These are phyloP conservation scores for Orycteropus afer DNA, from an alignment of 2,113 vertebrate genomes.

Conservation along the genomic window DNA sequence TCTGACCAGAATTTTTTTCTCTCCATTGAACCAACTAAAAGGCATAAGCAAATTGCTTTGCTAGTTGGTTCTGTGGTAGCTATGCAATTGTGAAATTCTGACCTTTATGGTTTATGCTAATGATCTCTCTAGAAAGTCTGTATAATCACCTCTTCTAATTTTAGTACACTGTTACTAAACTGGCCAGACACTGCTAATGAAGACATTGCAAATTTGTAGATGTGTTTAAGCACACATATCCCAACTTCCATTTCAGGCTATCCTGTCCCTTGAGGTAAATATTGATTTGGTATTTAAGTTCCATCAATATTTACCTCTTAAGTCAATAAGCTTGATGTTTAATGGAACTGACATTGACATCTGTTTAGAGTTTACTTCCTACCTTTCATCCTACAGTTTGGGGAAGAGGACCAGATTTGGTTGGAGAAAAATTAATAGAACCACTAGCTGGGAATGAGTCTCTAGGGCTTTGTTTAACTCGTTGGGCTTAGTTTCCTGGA, in stretches of 20 bases:
- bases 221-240: neutral
- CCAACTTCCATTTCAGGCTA: neutral
- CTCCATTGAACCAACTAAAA: neutral
- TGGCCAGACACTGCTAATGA: fast-evolving
- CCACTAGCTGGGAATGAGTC: neutral
- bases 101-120: fast-evolving
- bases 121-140: fast-evolving
- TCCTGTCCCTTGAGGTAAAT: neutral
- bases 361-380: neutral
- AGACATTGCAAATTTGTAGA: fast-evolving
- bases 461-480: neutral
- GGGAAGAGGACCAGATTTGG: fast-evolving
- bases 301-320: slow-evolving; percentile 1
- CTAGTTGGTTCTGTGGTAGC: neutral
- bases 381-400: too few relatives aligned
- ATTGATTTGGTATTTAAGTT: slow-evolving; percentile 11
- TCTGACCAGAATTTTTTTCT: neutral
- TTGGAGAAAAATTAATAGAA: too few relatives aligned
- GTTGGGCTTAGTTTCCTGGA: fast-evolving
- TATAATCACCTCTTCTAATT: fast-evolving
- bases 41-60: neutral
- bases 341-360: neutral
- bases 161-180: fast-evolving
- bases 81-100: fast-evolving
- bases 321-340: neutral